A percentile compares a stretch with the other conserved stretches of the same genome.
phyloP scores from a whole-genome alignment of 2,888 invertebrate species.

The Octonoba sinensis region DNA sequence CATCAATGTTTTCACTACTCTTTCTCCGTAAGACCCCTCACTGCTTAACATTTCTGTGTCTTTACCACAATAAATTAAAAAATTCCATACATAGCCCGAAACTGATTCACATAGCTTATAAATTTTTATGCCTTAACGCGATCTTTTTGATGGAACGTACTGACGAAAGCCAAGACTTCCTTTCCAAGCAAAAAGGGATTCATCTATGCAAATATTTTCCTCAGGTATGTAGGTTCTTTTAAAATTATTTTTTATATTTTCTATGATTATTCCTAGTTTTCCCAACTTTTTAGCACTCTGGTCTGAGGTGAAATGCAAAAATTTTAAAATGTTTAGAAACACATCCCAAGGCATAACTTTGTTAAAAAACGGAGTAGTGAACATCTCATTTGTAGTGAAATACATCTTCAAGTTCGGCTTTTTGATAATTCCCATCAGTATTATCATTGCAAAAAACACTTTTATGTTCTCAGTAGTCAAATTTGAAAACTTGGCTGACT shows the following conservation, averaged over 20 bases:
- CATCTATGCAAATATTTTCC: constrained; percentile 2
- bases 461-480: no score
- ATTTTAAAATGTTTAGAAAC: constrained; percentile 8
- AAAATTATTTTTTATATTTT: neutral
- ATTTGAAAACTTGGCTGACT: no score
- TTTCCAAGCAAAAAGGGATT: no score
- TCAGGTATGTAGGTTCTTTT: constrained; percentile 3
- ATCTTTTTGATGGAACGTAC: no score
- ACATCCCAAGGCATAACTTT: constrained; percentile 5
- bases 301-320: constrained; percentile 8
- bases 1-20: constrained; percentile 5
- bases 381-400: no score
- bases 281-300: constrained; percentile 1
- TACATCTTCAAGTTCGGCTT: no score
- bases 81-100: neutral
- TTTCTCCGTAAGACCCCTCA: constrained; percentile 9
- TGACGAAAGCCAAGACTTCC: no score
- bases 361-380: neutral
- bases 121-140: constrained; percentile 9
- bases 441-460: no score
- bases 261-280: neutral
- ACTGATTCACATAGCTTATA: constrained; percentile 9
- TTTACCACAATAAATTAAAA: constrained; percentile 16
- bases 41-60: constrained; percentile 26
- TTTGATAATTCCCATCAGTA: no score